Percentiles rank a stretch among this genome's conserved stretches.
phyloP scores from a whole-genome alignment of 2,113 vertebrate genomes.

The Oryzias woworae region DNA sequence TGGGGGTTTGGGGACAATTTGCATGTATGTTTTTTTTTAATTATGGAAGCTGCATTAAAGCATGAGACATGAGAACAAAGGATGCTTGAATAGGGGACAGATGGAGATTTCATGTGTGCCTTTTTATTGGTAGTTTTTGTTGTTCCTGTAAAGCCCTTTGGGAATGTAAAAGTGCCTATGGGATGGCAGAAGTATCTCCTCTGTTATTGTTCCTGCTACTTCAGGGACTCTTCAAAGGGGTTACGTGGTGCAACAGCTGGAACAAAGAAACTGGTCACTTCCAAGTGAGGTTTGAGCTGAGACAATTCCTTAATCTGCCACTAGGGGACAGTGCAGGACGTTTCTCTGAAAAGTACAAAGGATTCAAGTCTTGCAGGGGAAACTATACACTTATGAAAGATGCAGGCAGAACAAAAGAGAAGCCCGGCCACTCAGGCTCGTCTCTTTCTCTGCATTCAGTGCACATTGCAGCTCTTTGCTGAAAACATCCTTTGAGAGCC shows the following conservation, averaged over 20 bases:
- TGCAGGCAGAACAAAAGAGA: conserved; percentile 59
- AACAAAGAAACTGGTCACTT: conserved; percentile 45
- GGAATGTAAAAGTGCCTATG: not conserved
- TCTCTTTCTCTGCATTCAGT: not conserved
- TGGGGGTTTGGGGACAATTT: too few species aligned
- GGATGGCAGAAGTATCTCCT: not conserved
- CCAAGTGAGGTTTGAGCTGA: not conserved
- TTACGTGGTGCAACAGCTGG: conserved; percentile 24
- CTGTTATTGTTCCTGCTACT: not conserved
- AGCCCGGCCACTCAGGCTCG: not conserved
- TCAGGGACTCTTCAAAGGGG: not conserved
- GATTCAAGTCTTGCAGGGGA: not conserved
- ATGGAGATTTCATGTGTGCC: too few species aligned
- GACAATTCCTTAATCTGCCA: not conserved
- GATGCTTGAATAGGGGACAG: too few species aligned
- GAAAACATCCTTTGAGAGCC: conserved; percentile 1
- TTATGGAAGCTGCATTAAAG: too few species aligned
- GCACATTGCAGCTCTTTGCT: not conserved
- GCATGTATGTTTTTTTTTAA: too few species aligned
- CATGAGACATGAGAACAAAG: too few species aligned
- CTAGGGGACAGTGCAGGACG: conserved; percentile 50
- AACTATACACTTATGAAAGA: conserved; percentile 11
- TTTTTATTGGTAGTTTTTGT: too few species aligned
- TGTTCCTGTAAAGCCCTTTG: not conserved
- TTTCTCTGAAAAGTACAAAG: conserved; percentile 51